Evolutionary conservation across 2,113 vertebrate species (phyloP), one percentile per base, ranked within the genome.

Genomic region (Pica pica): DNA sequence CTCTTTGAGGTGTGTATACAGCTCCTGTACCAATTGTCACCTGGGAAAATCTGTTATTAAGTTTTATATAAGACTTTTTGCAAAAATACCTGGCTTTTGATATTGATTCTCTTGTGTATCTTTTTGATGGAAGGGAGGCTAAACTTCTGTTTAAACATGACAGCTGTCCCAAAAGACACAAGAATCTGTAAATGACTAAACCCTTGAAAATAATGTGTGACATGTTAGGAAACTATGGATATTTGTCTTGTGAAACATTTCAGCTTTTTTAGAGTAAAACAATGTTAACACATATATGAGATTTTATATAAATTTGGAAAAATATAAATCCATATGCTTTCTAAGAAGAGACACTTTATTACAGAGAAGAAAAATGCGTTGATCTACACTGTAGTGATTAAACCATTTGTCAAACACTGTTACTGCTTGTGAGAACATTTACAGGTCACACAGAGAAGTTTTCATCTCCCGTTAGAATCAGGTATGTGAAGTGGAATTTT

Each of bases 281-380:
- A 83, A 69, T 42, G 15, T 89, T 94, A 88, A 21, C 50, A 83
- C 46, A 4, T 63, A 74, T 55, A 53, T 85, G 67, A 84, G 71
- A 79, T 55, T 95, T 95, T 96, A 90, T 89, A 97, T 83, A 96
- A 89, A 92, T 97, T 94, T 83, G 73, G 69, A 83, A 75, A 95
- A 96, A 49, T 94, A 91, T 95, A 91, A 96, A 98, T 97, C 96
- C 61, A 94, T 96, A 96, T 89, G 67, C 67, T 95, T 90, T 96
- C 80, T 95, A 95, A 75, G 90, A 96, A 97, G 22, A 97, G 92
- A 97, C 94, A 97, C 89, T 97, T 97, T 96, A 97, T 97, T 97
- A 97, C 47, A 96, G 86, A 10, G 90, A 90, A 98, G 97, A 98
- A 98, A 98, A 98, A 97, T 98, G 96, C 94, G 96, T 92, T 97